These are phyloP conservation scores for Lithodes maja DNA, from an alignment of 2,888 invertebrate species.

Conservation along the genomic window DNA sequence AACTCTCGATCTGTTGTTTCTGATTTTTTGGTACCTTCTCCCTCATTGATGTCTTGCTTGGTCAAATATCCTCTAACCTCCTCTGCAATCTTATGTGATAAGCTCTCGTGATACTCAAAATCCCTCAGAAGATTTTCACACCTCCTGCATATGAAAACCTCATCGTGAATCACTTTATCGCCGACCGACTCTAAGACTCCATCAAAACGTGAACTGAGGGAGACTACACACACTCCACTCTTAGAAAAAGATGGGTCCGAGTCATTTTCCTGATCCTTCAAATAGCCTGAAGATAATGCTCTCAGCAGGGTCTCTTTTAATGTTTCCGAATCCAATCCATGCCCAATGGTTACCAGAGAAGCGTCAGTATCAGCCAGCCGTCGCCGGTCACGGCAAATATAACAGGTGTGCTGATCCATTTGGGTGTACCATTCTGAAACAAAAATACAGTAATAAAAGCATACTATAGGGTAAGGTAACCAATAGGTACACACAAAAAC, in stretches of 20 bases:
- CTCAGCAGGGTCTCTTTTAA: conserved; percentile 45
- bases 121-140: conserved; percentile 46
- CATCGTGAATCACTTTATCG: conserved; percentile 33
- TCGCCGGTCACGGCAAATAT: conserved; percentile 49
- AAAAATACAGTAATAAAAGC: too few relatives aligned
- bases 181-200: conserved; percentile 26
- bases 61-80: conserved; percentile 37
- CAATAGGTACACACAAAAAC: too few relatives aligned
- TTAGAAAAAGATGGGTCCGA: not conserved
- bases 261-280: conserved; percentile 3
- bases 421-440: too few relatives aligned
- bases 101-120: conserved; percentile 56
- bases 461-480: too few relatives aligned
- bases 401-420: conserved; percentile 24
- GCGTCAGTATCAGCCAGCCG: conserved; percentile 47
- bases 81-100: conserved; percentile 21
- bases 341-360: not conserved
- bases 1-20: not conserved
- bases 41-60: conserved; percentile 21
- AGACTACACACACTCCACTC: conserved; percentile 26
- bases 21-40: not conserved
- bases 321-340: conserved; percentile 24
- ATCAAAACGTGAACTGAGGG: conserved; percentile 37
- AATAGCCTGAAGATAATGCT: conserved; percentile 26
- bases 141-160: conserved; percentile 44